These are phyloP conservation scores for Thamnophis elegans DNA, from an alignment of 2,797 vertebrate genomes.

Conservation along the genomic window DNA sequence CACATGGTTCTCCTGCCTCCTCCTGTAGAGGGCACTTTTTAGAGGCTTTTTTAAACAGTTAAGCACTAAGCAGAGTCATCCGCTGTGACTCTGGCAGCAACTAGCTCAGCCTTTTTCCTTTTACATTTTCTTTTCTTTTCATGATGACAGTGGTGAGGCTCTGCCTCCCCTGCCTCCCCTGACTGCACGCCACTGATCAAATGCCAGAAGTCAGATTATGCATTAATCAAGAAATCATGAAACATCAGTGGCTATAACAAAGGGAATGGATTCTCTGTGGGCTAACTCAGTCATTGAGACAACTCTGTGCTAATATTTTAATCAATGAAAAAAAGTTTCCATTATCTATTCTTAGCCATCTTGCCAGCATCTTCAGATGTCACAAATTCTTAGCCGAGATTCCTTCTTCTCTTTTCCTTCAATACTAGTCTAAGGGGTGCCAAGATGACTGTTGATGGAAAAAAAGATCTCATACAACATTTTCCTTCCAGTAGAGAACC, in stretches of 20 bases:
- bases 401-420: not conserved
- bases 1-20: no score
- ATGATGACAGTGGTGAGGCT: no score
- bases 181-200: no score
- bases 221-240: not conserved
- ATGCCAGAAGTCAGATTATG: not conserved
- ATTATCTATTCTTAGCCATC: not conserved
- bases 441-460: not conserved
- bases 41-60: no score
- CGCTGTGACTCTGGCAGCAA: no score
- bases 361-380: not conserved
- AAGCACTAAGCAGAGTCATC: no score
- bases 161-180: no score
- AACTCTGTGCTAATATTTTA: not conserved
- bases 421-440: not conserved
- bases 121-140: no score
- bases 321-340: not conserved
- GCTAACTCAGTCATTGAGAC: not conserved
- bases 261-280: not conserved
- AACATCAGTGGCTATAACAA: not conserved
- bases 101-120: no score
- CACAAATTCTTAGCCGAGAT: not conserved
- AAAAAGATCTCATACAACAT: not conserved
- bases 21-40: no score
- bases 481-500: not conserved